These are phyloP conservation scores for Drosophila macrothrix DNA, from an alignment of 2,888 invertebrate species.

Conservation along the genomic window DNA sequence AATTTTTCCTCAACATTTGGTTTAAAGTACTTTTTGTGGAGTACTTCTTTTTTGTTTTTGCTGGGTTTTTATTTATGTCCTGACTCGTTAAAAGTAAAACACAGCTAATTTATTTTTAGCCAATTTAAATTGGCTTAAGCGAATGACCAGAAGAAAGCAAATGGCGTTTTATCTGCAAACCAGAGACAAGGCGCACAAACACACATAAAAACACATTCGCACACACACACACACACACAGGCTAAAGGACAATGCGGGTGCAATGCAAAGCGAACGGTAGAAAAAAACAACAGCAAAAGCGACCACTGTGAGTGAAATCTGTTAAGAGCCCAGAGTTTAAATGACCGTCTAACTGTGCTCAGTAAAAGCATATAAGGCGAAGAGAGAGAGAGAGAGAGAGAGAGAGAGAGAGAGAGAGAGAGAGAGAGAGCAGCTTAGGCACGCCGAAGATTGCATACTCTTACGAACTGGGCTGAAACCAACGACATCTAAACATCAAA, in stretches of 20 bases:
- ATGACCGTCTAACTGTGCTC: constrained; percentile 72
- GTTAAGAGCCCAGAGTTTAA: constrained; percentile 78
- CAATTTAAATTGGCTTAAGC: constrained; percentile 79
- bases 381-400: background rate
- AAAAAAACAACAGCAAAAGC: constrained; percentile 23
- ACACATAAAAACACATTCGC: constrained; percentile 23
- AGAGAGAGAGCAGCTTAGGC: background rate
- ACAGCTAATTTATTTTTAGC: constrained; percentile 78
- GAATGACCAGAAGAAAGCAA: constrained; percentile 77
- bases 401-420: rapidly evolving
- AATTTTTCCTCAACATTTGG: constrained; percentile 57
- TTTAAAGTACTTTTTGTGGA: constrained; percentile 23
- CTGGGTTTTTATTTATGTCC: constrained; percentile 9
- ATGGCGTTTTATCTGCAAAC: constrained; percentile 72
- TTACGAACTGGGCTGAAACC: background rate
- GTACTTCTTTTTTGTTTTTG: constrained; percentile 11
- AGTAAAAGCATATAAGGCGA: constrained; percentile 40
- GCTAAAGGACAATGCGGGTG: constrained; percentile 60
- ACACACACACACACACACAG: constrained; percentile 8
- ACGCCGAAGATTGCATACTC: background rate
- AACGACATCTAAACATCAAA: background rate
- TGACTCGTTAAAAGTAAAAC: constrained; percentile 68
- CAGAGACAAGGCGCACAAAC: constrained; percentile 43
- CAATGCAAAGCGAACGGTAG: constrained; percentile 60
- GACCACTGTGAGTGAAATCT: constrained; percentile 76